Conservation (phyloP, 2,888 invertebrate genomes). For the Nysson spinosus region DNA sequence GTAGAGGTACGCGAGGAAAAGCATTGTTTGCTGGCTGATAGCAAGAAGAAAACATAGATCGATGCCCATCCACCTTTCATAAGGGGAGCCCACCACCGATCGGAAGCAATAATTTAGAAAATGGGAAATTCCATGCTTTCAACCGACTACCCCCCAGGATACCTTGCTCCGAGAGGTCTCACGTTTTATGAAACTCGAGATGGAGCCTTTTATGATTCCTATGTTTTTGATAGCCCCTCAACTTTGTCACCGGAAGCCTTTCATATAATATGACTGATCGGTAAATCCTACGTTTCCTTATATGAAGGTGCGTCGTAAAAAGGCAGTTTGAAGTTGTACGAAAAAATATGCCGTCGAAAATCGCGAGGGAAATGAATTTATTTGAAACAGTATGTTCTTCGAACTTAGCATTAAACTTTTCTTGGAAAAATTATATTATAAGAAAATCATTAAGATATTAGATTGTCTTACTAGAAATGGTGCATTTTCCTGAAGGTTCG, state of each 20-base stretch:
- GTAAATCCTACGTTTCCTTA: too few relatives aligned
- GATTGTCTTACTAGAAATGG: too few relatives aligned
- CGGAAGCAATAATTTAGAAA: slow-evolving; percentile 46
- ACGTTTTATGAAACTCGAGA: background rate
- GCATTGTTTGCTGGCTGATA: slow-evolving; percentile 45
- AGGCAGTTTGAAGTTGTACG: too few relatives aligned
- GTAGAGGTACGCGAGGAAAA: slow-evolving; percentile 37
- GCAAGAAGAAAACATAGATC: background rate
- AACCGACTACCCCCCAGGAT: background rate
- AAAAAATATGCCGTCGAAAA: too few relatives aligned
- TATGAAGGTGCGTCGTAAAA: too few relatives aligned
- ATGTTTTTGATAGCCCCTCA: background rate
- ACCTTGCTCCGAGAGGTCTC: background rate
- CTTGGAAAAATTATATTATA: too few relatives aligned
- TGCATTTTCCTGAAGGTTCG: too few relatives aligned
- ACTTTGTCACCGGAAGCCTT: background rate
- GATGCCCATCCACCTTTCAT: background rate
- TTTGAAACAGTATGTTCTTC: too few relatives aligned
- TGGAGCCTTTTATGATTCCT: background rate
- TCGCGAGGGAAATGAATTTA: too few relatives aligned
- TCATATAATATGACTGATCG: too few relatives aligned
- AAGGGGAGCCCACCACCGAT: slow-evolving; percentile 18
- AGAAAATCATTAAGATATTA: too few relatives aligned
- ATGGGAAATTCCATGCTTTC: slow-evolving; percentile 26
- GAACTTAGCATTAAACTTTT: too few relatives aligned